Percentiles rank a stretch among this genome's conserved stretches.
Conservation (phyloP, 2,888 invertebrate genomes). For the Mellilla xanthometata region DNA sequence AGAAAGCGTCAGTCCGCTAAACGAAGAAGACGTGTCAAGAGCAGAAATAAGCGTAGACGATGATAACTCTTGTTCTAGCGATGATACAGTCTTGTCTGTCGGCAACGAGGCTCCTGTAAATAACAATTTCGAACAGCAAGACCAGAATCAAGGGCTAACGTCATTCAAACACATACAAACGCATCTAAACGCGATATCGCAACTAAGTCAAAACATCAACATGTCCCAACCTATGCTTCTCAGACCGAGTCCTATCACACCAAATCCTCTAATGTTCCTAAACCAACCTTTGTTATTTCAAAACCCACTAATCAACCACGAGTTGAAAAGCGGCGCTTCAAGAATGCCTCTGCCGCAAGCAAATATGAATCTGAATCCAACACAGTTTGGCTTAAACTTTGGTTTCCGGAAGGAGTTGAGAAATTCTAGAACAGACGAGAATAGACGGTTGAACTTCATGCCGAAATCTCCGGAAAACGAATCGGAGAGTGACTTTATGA, state of each 20-base stretch:
- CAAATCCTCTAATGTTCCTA: slow-evolving; percentile 76
- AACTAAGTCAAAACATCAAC: slow-evolving; percentile 80
- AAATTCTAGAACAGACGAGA: slow-evolving; percentile 53
- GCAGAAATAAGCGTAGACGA: slow-evolving; percentile 76
- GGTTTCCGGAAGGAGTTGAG: slow-evolving; percentile 53
- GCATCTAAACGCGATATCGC: slow-evolving; percentile 86
- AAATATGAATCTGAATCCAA: slow-evolving; percentile 48
- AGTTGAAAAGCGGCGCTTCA: slow-evolving; percentile 54
- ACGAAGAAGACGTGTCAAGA: slow-evolving; percentile 64
- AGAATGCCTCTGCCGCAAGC: slow-evolving; percentile 59
- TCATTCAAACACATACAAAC: slow-evolving; percentile 86
- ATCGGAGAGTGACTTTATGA: slow-evolving; percentile 66
- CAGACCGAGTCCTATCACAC: slow-evolving; percentile 73
- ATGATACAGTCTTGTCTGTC: slow-evolving; percentile 91
- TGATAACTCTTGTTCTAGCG: slow-evolving; percentile 87
- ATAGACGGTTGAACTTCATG: slow-evolving; percentile 50
- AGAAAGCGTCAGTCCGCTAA: slow-evolving; percentile 60
- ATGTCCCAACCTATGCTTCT: slow-evolving; percentile 69
- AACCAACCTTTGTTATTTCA: slow-evolving; percentile 74
- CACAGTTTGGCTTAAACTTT: slow-evolving; percentile 62
- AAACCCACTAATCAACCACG: slow-evolving; percentile 65
- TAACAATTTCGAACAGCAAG: slow-evolving; percentile 48
- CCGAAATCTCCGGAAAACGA: slow-evolving; percentile 69
- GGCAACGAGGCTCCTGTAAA: slow-evolving; percentile 88
- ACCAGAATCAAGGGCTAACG: slow-evolving; percentile 60